Evolutionary conservation across 2,888 invertebrate genomes (phyloP).

Genomic region (Branchellion lobata): DNA sequence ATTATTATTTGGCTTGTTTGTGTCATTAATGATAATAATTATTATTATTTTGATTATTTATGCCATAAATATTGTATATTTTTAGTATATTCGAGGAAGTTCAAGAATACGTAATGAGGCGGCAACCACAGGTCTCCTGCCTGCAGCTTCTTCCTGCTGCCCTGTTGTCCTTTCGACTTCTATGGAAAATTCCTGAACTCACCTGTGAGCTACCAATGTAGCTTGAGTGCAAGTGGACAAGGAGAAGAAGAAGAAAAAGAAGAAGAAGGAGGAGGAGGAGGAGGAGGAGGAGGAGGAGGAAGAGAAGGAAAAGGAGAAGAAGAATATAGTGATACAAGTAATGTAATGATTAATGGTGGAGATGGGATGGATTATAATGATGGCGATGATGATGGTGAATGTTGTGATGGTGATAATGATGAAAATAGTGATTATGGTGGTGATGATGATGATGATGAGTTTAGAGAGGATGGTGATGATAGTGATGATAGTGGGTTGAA

Average conservation of each 20-base stretch:
- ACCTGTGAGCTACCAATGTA: not conserved
- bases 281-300: not conserved
- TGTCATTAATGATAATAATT: no score
- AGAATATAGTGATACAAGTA: no score
- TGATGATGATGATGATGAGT: slow-evolving; percentile 3
- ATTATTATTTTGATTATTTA: no score
- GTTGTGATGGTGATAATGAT: no score
- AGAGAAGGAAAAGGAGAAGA: slow-evolving; percentile 28
- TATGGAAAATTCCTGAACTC: slow-evolving; percentile 73
- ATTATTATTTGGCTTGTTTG: no score
- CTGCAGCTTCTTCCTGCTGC: slow-evolving; percentile 83
- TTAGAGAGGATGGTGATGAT: slow-evolving; percentile 12
- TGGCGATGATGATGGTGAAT: no score
- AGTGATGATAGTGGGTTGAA: slow-evolving; percentile 5
- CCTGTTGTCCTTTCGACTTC: slow-evolving; percentile 92
- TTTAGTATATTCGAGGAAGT: no score
- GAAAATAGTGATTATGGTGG: not conserved
- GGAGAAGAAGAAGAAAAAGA: not conserved
- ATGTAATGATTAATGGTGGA: no score
- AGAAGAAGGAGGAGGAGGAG: not conserved
- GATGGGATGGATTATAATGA: no score
- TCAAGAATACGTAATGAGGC: no score
- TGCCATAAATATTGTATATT: no score
- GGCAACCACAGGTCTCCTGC: not conserved
- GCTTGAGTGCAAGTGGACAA: no score